A percentile compares a stretch with the other conserved stretches of the same genome.
phyloP scores from a whole-genome alignment of 2,888 invertebrate species.

The Pristionchus entomophagus region DNA sequence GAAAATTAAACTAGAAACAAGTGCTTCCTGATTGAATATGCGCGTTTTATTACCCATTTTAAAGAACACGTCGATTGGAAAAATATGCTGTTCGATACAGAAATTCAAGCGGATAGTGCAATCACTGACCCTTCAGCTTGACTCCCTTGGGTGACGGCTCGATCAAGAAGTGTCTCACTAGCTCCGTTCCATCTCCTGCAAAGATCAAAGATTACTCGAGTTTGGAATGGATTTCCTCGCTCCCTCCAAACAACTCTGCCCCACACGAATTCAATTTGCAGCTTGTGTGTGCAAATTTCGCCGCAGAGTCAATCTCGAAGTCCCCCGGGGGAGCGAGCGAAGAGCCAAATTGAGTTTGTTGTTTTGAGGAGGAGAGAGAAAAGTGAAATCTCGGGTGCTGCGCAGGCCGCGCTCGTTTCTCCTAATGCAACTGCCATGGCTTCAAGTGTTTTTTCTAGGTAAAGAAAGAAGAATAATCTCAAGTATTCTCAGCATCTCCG shows the following conservation, averaged over 20 bases:
- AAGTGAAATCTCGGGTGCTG: neutral
- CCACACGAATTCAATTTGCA: conserved; percentile 28
- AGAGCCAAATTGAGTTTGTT: conserved; percentile 38
- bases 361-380: conserved; percentile 7
- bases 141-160: conserved; percentile 97
- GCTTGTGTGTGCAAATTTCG: neutral
- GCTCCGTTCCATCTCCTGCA: conserved; percentile 83
- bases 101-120: too few relatives aligned
- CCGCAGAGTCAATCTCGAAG: neutral
- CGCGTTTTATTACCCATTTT: too few relatives aligned
- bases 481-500: conserved; percentile 2
- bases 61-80: too few relatives aligned
- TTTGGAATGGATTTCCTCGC: too few relatives aligned
- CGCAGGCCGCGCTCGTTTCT: neutral
- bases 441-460: neutral
- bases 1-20: too few relatives aligned
- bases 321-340: neutral
- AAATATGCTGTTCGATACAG: too few relatives aligned
- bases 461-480: neutral
- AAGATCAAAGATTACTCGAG: conserved; percentile 35
- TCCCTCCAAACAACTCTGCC: neutral
- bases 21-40: too few relatives aligned
- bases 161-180: conserved; percentile 96
- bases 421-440: neutral
- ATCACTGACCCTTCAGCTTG: conserved; percentile 86